Conservation (phyloP, 2,113 vertebrate genomes). For the Tauraco erythrolophus region DNA sequence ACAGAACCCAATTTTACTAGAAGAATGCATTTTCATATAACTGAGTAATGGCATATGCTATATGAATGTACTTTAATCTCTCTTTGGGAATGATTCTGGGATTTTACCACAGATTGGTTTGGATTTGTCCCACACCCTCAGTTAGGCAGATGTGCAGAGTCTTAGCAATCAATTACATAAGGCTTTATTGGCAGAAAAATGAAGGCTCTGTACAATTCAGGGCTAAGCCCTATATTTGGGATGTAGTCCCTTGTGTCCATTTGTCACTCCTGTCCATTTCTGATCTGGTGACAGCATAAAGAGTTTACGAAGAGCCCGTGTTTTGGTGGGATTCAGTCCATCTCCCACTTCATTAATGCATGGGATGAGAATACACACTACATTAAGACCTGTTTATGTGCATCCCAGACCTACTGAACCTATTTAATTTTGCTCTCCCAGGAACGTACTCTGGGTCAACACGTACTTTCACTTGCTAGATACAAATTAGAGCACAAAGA, state of each 20-base stretch:
- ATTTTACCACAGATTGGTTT: background rate
- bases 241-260: background rate
- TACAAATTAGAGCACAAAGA: background rate
- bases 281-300: background rate
- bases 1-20: background rate
- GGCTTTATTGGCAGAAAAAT: background rate
- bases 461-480: background rate
- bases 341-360: slow-evolving; percentile 19
- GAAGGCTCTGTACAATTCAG: background rate
- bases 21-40: background rate
- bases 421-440: slow-evolving; percentile 45
- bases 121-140: accelerated
- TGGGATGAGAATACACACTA: background rate
- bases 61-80: background rate
- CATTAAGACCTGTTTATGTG: slow-evolving; percentile 40
- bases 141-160: background rate
- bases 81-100: background rate
- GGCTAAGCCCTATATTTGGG: background rate
- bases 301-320: background rate
- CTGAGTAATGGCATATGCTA: background rate
- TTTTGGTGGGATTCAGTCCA: slow-evolving; percentile 7
- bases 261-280: background rate
- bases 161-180: background rate
- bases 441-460: slow-evolving; percentile 17
- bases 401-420: background rate